These are phyloP conservation scores for Mongoloraphidia duomilia DNA, from an alignment of 2,888 invertebrate species.

Conservation along the genomic window DNA sequence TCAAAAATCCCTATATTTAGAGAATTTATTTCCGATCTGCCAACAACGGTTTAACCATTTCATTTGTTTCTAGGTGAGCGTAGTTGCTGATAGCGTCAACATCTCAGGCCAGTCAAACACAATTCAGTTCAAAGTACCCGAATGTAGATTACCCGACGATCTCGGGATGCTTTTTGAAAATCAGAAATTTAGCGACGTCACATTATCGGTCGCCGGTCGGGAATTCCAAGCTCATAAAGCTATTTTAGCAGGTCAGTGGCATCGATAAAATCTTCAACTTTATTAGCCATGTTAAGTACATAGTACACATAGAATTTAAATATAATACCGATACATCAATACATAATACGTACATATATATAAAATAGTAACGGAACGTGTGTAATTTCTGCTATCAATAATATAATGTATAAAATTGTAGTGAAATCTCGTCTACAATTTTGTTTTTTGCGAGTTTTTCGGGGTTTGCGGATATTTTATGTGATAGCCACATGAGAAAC, in stretches of 20 bases:
- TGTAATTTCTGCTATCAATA: conserved; percentile 1
- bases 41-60: conserved; percentile 8
- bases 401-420: neutral
- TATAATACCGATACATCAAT: neutral
- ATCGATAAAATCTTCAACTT: neutral
- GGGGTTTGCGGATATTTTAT: too few species aligned
- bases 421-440: neutral
- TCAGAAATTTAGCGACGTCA: conserved; percentile 95
- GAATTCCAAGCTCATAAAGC: conserved; percentile 96
- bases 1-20: too few species aligned
- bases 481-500: too few species aligned
- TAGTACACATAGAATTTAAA: neutral
- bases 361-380: too few species aligned
- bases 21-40: neutral
- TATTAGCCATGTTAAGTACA: neutral
- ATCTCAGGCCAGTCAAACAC: conserved; percentile 97
- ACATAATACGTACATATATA: too few species aligned
- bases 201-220: conserved; percentile 78
- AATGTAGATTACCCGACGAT: conserved; percentile 89
- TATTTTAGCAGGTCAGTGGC: conserved; percentile 67
- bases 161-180: conserved; percentile 90
- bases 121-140: conserved; percentile 93
- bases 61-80: conserved; percentile 51
- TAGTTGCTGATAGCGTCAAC: conserved; percentile 98
- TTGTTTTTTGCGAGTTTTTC: too few species aligned